Base-by-base conservation (phyloP, 2,888 invertebrate species). In the Xanthorhoe designata region DNA sequence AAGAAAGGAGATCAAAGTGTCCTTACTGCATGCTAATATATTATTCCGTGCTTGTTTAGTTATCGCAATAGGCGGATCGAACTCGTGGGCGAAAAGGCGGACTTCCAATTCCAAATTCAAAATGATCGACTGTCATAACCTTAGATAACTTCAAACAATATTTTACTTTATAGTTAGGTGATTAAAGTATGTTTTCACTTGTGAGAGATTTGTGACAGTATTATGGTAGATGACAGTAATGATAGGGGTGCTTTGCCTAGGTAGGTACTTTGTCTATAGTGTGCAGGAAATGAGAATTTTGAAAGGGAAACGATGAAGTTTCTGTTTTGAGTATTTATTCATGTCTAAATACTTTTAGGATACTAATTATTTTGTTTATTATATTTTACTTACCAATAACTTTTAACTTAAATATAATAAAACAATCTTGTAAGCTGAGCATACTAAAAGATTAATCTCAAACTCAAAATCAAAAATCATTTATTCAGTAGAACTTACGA, bases 41-140 rank as follows among this genome's bases (percentile, higher is more conserved):
- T 13, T 1, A 35, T 35, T 50, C 15, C n/a, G 19, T 42, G 35
- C 24, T 9, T 19, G 50, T 50, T 50, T 38, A 51, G 32, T 67
- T 51, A 67, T 51, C 58, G 54, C 57, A 19, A 58, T 49, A 68
- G 68, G 67, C 68, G 67, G 68, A 58, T 45, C 64, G 49, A 62
- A 29, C 18, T 51, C 45, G 72, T 69, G 67, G 69, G 70, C 69
- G 70, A 67, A 24, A 56, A 60, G 70, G 70, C 69, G 70, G 70
- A 49, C 68, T 32, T 45, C 55, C 35, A 52, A 32, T 63, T 52
- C 58, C 38, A 71, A 81, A 82, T 81, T 80, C 77, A 76, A 83
- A 83, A 84, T 85, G 80, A 86, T 86, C 78, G 78, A 75, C 78
- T 82, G 82, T 85, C 86, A 84, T 84, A 81, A 79, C 71, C 66